Base-by-base conservation (phyloP, 2,113 vertebrate genomes). In the Hemiscyllium ocellatum region DNA sequence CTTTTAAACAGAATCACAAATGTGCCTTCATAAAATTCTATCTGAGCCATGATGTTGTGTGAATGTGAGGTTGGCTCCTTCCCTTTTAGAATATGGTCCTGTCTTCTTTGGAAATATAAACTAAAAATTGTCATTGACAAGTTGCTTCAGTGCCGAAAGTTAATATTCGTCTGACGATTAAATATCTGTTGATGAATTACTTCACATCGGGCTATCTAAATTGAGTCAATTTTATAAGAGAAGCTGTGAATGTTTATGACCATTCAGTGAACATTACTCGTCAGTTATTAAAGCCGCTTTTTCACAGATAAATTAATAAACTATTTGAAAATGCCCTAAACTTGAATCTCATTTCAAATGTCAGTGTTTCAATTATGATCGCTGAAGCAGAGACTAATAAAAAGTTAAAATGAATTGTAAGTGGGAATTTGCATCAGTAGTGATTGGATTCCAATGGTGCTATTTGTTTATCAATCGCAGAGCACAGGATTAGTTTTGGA, bases 301-400 rank as follows among this genome's bases (percentile, higher is more conserved):
- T 68, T 94, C 20, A 94, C 91, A 47, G 65, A 94, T 94, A 66
- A 94, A 42, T 47, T 37, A 47, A 68, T 94, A 47, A 68, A 42
- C 91, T 19, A 42, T 47, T 76, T 70, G 37, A 26, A 94, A 94
- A 70, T 94, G 37, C n/a, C 37, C 10, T 13, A 4, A 66, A 94
- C 70, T 70, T 47, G 87, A 90, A 90, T 91, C 87, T 61, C 33
- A n/a, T 29, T 65, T 91, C 17, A 91, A 65, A 91, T 91, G 52
- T 61, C 52, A n/a, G 13, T 1, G 52, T n/a, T 65, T 91, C 56
- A 91, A 91, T 91, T 61, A 91, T n/a, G 56, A 91, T 91, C 52
- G 5, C 87, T 91, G 87, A 91, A 65, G 52, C 93, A 94, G 66
- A 42, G 12, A 2, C 66, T 17, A 94, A 70, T 94, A 10, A 94